Evolutionary conservation across 1,140 invertebrate species (phyloP), one percentile per base, ranked within the genome.

Genomic region (Acromyrmex heyeri): DNA sequence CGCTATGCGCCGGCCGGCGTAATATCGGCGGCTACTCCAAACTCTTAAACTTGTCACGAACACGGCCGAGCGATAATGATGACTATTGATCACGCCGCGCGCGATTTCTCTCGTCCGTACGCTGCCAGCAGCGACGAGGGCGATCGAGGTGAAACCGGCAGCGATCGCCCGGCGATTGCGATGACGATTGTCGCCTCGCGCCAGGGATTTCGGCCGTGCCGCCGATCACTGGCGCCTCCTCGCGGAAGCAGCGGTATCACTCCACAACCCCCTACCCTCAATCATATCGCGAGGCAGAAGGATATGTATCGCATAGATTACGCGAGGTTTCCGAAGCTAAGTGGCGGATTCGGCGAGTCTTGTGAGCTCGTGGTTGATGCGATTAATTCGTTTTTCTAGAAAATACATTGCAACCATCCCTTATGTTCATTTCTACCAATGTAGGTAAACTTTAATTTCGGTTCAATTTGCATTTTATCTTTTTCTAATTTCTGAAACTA

Each of bases 111-210:
- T 78, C 88, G 86, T 92, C 90, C 91, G 88, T 91, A 91, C 91
- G 91, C 91, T 91, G 91, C 91, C 91, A 92, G 91, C 91, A 92
- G 91, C 91, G 91, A 92, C 91, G 91, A 91, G 87, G 86, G 90
- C 78, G 87, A 92, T 91, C 91, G 91, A 89, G 86, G 24, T 61
- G 50, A 69, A 82, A 90, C 88, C 79, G 88, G 34, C 55, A 82
- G 55, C 90, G 85, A 88, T 88, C 86, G 88, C 57, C 73, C 69
- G 83, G 82, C 81, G 57, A 78, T 64, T 69, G 69, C 75, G 72
- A 76, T 85, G 38, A 87, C 55, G 64, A 85, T 90, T 85, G 83
- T 86, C 69, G 85, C 64, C 86, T 61, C 61, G 72, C 79, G 24
- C 62, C 59, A 61, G 85, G 87, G 76, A 81, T 90, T 91, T 88